These are phyloP conservation scores for Dipus sagitta DNA, from an alignment of 2,797 vertebrate species.

Conservation along the genomic window DNA sequence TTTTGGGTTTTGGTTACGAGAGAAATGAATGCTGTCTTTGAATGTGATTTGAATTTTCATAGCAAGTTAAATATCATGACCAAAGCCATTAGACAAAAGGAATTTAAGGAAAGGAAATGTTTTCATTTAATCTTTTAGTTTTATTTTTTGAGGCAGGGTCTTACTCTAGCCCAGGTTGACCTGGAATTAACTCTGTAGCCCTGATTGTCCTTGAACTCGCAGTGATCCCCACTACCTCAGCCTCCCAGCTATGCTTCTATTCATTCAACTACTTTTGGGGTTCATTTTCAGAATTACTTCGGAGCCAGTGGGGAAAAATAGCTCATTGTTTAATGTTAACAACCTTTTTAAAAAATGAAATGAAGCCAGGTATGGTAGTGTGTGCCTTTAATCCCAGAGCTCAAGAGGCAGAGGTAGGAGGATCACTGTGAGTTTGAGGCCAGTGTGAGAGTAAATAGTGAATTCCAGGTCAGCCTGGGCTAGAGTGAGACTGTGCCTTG, in stretches of 20 bases:
- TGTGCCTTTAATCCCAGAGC: not conserved
- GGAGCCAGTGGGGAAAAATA: slow-evolving; percentile 40
- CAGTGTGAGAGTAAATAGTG: no score
- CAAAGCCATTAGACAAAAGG: not conserved
- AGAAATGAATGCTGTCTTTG: not conserved
- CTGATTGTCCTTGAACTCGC: not conserved
- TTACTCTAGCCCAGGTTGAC: not conserved
- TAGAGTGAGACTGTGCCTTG: no score
- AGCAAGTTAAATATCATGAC: slow-evolving; percentile 22
- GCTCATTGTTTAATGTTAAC: slow-evolving; percentile 33
- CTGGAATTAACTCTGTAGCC: not conserved
- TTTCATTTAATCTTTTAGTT: slow-evolving; percentile 36
- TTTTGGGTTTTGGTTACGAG: not conserved
- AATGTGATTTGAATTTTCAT: slow-evolving; percentile 28
- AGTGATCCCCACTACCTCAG: no score
- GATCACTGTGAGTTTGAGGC: no score
- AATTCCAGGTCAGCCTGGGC: no score
- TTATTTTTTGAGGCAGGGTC: not conserved
- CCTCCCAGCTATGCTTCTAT: not conserved
- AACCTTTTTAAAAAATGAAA: slow-evolving; percentile 20
- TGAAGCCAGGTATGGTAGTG: not conserved
- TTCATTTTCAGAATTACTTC: slow-evolving; percentile 60
- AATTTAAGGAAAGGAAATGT: slow-evolving; percentile 50
- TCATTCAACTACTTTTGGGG: not conserved
- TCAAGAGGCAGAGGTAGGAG: no score